Conservation (phyloP, 2,113 vertebrate species). For the Takifugu bimaculatus region DNA sequence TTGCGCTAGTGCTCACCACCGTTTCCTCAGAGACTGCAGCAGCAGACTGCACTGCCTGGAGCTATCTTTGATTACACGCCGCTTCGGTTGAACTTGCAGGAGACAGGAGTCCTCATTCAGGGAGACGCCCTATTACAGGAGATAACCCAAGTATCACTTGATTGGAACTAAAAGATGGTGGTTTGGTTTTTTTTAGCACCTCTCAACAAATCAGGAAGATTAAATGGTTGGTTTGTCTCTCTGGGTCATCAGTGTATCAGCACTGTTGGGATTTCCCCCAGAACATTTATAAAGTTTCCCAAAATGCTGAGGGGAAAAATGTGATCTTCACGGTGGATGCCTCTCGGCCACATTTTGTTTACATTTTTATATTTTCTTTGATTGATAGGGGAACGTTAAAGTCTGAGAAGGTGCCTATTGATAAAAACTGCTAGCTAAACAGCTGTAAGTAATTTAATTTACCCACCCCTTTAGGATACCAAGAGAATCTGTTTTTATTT, state of each 20-base stretch:
- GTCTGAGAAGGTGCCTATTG: too few species aligned
- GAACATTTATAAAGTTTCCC: constrained; percentile 1
- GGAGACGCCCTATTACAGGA: constrained; percentile 33
- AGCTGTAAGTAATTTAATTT: not conserved
- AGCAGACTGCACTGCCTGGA: constrained; percentile 43
- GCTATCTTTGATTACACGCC: constrained; percentile 61
- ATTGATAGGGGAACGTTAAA: too few species aligned
- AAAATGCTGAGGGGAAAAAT: not conserved
- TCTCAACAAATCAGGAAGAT: constrained; percentile 26
- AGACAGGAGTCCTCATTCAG: constrained; percentile 62
- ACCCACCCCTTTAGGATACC: too few species aligned
- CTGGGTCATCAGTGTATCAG: constrained; percentile 22
- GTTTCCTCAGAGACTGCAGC: constrained; percentile 37
- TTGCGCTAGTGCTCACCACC: constrained; percentile 46
- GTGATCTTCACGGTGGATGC: too few species aligned
- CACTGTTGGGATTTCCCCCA: not conserved
- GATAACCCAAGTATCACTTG: constrained; percentile 15
- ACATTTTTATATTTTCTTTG: too few species aligned
- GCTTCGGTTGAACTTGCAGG: constrained; percentile 56
- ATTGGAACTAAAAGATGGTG: constrained; percentile 42
- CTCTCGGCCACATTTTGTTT: too few species aligned
- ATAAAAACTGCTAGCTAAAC: too few species aligned
- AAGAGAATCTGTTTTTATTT: too few species aligned
- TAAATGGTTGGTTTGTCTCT: constrained; percentile 14
- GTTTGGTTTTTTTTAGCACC: not conserved